Percentiles rank a stretch among this genome's conserved stretches.
Conservation (phyloP, 2,888 invertebrate genomes). For the Yponomeuta plumbellus region DNA sequence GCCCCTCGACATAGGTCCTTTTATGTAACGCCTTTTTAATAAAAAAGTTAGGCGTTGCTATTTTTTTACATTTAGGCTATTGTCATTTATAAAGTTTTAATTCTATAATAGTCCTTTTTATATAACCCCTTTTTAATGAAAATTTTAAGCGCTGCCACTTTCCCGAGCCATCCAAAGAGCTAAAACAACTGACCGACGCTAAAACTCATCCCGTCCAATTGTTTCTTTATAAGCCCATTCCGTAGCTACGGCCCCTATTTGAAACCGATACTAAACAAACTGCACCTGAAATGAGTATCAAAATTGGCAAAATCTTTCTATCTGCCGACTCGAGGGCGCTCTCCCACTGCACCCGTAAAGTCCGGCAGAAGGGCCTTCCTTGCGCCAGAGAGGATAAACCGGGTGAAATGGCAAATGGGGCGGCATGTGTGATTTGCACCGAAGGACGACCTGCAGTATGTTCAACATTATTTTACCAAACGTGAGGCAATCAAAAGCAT, state of each 20-base stretch:
- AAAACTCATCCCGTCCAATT: background rate
- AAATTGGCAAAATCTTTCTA: background rate
- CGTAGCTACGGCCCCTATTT: background rate
- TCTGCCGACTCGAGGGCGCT: background rate
- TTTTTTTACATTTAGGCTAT: no score
- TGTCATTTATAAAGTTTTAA: no score
- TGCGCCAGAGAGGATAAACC: background rate
- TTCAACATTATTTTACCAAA: no score
- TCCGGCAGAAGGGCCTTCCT: background rate
- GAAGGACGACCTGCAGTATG: background rate
- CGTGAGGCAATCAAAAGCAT: no score
- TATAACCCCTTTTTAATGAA: background rate
- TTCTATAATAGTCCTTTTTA: no score
- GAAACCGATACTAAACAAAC: background rate
- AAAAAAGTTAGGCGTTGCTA: no score
- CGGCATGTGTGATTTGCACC: background rate
- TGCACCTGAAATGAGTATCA: background rate
- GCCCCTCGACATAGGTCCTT: no score
- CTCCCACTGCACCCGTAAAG: background rate
- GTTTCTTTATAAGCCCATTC: background rate
- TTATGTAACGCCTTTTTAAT: no score
- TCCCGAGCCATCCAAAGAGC: background rate
- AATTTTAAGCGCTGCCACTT: background rate
- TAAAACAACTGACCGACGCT: background rate
- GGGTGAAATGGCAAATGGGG: background rate